These are phyloP conservation scores for Haemorhous mexicanus DNA, from an alignment of 2,113 vertebrate species.

Conservation along the genomic window DNA sequence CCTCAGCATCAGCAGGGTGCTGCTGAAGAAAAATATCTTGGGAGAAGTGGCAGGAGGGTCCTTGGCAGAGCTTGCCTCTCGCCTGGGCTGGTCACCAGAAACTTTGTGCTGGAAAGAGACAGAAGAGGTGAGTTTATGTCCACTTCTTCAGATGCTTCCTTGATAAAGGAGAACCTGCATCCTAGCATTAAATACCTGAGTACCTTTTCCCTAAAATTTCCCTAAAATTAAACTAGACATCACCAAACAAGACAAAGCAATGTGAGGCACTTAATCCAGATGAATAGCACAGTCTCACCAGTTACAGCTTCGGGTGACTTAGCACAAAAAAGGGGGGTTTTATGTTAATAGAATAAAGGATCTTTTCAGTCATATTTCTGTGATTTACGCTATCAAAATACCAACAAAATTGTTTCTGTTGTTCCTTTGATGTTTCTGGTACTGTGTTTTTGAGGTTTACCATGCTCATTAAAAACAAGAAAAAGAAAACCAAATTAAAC, in stretches of 20 bases:
- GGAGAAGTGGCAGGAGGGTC: neutral
- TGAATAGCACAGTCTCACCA: neutral
- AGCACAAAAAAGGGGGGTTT: accelerated
- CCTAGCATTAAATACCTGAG: neutral
- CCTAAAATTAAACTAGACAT: neutral
- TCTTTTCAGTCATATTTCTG: neutral
- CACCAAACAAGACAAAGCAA: neutral
- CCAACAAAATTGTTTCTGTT: neutral
- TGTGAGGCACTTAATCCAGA: neutral
- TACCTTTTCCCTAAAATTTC: neutral
- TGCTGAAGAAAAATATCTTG: neutral
- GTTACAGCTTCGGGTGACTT: neutral
- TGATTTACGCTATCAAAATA: neutral
- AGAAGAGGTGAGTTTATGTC: neutral
- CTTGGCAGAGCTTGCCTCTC: neutral
- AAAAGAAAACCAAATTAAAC: neutral
- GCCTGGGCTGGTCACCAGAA: neutral
- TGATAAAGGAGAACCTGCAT: neutral
- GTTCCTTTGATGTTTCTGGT: neutral
- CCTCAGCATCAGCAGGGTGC: neutral
- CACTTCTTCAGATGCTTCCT: neutral
- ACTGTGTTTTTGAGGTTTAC: neutral
- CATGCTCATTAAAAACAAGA: neutral
- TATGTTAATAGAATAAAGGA: neutral
- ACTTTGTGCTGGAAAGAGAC: neutral